Evolutionary conservation across 2,888 invertebrate genomes (phyloP), one percentile per base, ranked within the genome.

Genomic region (Pheosia tremula): DNA sequence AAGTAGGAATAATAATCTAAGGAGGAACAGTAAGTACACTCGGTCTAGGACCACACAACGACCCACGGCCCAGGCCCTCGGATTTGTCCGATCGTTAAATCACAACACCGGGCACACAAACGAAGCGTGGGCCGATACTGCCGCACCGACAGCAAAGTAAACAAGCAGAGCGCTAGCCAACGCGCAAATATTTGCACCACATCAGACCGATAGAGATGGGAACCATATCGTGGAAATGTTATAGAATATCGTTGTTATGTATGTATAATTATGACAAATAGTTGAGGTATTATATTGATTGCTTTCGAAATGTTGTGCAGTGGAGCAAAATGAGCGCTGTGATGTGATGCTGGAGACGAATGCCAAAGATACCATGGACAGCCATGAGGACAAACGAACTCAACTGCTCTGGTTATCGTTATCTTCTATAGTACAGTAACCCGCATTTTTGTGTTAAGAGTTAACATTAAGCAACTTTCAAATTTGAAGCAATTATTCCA

Each of bases 101-200:
- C 55, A 55, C 55, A 55, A 55, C 39, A 50, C 39, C 9, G 38
- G 49, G 39, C 50, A 13, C 9, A 58, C 13, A 50, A 13, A 13
- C 55, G 37, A 24, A 36, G 39, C 55, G 39, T 39, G 55, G 39
- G 55, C 39, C 6, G 38, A 13, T 13, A 55, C n/a, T 4, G 39
- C 7, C 53, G 55, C 11, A 55, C 38, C 38, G 13, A 50, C 39
- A 58, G 58, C 39, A 52, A 52, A 50, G 39, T 37, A 58, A 57
- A 58, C 41, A 50, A 58, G 50, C 50, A 38, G 24, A 24, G n/a
- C 41, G 52, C 39, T 10, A 41, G 58, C 58, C 52, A 39, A 9
- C 37, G 39, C 5, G 52, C 58, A 58, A 58, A 58, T 58, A 58
- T 58, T 58, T 58, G 39, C 58, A 9, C 38, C 24, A 41, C 58